Percentiles rank a stretch among this genome's conserved stretches.
Evolutionary conservation across 1,140 invertebrate genomes (phyloP).

Genomic region (Halictus rubicundus): DNA sequence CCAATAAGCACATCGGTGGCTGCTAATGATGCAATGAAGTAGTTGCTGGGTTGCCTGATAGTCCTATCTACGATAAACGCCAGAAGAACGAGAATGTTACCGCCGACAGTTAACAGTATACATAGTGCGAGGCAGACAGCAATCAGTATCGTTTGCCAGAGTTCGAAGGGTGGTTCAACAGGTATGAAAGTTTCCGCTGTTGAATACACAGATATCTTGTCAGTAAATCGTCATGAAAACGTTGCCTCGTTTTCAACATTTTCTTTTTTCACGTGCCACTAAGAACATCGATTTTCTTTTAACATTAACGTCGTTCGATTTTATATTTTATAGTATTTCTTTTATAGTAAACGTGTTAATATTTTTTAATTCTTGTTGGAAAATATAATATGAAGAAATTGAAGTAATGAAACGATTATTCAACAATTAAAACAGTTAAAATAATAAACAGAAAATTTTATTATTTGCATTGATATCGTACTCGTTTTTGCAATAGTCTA

Average conservation of each 20-base stretch:
- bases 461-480: too few relatives aligned
- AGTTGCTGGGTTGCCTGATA: slow-evolving; percentile 99
- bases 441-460: too few relatives aligned
- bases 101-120: slow-evolving; percentile 95
- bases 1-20: slow-evolving; percentile 99
- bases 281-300: neutral
- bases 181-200: slow-evolving; percentile 68
- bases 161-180: slow-evolving; percentile 90
- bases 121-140: slow-evolving; percentile 93
- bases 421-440: too few relatives aligned
- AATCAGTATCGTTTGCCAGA: slow-evolving; percentile 96
- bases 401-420: too few relatives aligned
- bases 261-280: neutral
- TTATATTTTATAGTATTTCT: too few relatives aligned
- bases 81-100: slow-evolving; percentile 97
- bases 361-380: too few relatives aligned
- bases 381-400: too few relatives aligned
- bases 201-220: slow-evolving; percentile 29
- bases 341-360: too few relatives aligned
- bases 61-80: slow-evolving; percentile 98
- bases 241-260: neutral
- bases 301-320: neutral
- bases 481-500: too few relatives aligned
- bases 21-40: slow-evolving; percentile 99
- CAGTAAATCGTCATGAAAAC: neutral